These are phyloP conservation scores for Hemicentrotus pulcherrimus DNA, from an alignment of 35 echinoderm and acorn worm genomes.

Conservation along the genomic window DNA sequence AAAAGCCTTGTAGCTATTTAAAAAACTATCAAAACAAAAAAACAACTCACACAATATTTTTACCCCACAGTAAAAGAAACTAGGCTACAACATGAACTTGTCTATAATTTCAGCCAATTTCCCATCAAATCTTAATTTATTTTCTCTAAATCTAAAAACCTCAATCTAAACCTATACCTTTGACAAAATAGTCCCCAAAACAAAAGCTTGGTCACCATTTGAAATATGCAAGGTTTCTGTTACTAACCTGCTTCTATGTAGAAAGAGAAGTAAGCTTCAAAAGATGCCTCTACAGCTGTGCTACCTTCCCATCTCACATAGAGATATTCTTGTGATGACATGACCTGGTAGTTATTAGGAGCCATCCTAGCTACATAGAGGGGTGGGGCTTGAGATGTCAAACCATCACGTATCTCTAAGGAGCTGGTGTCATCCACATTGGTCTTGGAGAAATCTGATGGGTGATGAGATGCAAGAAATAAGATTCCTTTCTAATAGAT, in stretches of 20 bases:
- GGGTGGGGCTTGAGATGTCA: slow-evolving; percentile 38
- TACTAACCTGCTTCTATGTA: slow-evolving; percentile 25
- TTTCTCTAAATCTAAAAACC: too few species aligned
- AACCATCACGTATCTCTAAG: slow-evolving; percentile 38
- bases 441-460: neutral
- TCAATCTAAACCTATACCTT: too few species aligned
- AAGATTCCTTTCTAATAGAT: neutral
- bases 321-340: slow-evolving; percentile 31
- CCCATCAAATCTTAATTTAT: too few species aligned
- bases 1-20: too few species aligned
- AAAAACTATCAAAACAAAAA: too few species aligned
- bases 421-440: neutral
- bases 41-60: too few species aligned
- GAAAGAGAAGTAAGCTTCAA: neutral
- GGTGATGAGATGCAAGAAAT: neutral
- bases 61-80: too few species aligned
- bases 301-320: slow-evolving; percentile 53
- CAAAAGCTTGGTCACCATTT: too few species aligned
- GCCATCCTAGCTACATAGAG: neutral
- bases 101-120: too few species aligned
- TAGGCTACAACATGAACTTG: too few species aligned
- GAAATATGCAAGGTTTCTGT: neutral
- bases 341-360: neutral
- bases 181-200: too few species aligned
- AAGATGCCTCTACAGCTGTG: neutral